Conservation (phyloP, 2,797 vertebrate genomes). For the Acanthurus leucopareius region DNA sequence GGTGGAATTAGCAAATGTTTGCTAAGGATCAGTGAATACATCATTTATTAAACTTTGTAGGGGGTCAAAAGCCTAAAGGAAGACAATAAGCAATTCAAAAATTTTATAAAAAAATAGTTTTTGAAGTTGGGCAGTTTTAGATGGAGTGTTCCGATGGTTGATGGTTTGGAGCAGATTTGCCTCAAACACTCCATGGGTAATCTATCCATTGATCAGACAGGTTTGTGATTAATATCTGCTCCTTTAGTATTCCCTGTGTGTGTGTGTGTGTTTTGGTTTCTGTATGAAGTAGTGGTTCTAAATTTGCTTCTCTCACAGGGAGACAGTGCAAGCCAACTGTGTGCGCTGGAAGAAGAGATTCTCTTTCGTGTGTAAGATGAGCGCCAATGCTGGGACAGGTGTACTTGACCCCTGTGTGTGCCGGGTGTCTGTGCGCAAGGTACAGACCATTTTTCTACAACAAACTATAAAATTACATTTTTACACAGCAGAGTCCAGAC, state of each 20-base stretch:
- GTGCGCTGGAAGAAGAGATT: slow-evolving; percentile 95
- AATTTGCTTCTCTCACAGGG: slow-evolving; percentile 80
- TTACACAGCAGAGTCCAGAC: neutral
- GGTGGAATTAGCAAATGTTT: neutral
- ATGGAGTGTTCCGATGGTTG: too few species aligned
- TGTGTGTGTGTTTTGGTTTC: slow-evolving; percentile 4
- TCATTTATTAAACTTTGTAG: neutral
- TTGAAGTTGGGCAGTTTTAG: too few species aligned
- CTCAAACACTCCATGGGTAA: neutral
- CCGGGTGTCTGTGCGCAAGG: slow-evolving; percentile 96
- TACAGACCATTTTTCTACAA: slow-evolving; percentile 58
- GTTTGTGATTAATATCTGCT: neutral
- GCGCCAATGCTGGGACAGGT: slow-evolving; percentile 91
- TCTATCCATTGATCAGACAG: neutral
- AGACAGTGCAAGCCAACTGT: slow-evolving; percentile 94
- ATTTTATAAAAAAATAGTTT: too few species aligned
- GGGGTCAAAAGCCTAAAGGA: neutral
- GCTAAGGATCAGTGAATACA: neutral
- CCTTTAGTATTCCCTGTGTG: neutral
- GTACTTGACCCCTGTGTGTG: slow-evolving; percentile 93
- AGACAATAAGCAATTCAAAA: neutral
- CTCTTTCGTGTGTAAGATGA: slow-evolving; percentile 96
- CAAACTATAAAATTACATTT: slow-evolving; percentile 3
- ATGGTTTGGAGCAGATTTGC: neutral
- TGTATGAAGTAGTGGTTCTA: slow-evolving; percentile 6